Evolutionary conservation across 2,888 invertebrate species (phyloP), one percentile per base, ranked within the genome.

Genomic region (Alentia gelatinosa): DNA sequence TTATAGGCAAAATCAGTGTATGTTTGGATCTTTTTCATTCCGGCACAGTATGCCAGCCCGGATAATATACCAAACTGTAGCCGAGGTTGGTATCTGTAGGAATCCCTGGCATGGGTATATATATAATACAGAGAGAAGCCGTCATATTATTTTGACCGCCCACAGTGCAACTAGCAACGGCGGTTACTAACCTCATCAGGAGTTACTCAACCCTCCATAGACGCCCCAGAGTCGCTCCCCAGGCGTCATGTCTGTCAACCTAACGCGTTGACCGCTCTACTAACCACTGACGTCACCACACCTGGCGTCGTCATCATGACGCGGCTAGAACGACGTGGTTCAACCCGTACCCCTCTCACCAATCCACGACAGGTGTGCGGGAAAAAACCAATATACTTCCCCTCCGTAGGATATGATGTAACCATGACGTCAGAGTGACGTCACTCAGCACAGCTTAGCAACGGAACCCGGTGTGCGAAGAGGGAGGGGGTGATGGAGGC

Each of bases 321-420:
- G 30, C 33, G 30, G 68, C 3, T 68, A 68, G 4, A n/a, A 63
- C 63, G 4, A 12, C n/a, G n/a, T 5, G 68, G 26, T 68, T 30
- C 68, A 26, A 12, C 68, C 68, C 5, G 63, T 63, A 63, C 63
- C 63, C 33, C 33, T n/a, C 56, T 12, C 56, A 56, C 9, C 19
- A 56, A 56, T 3, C 12, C 79, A 79, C 79, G 39, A 79, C 79
- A 79, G 79, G 79, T 79, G 79, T 68, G 79, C 35, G 37, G 39
- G 75, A 35, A 75, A 74, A 79, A 79, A 79, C 37, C 79, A 79
- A 79, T 79, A 79, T 79, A 79, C 79, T 39, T 7, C 79, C 5
- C 39, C 79, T 39, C 79, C 37, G 35, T 37, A 35, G 15, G 35
- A 5, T 35, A 39, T 79, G 79, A 79, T 39, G 39, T 39, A 35